Evolutionary conservation across 2,888 invertebrate species (phyloP).

Genomic region (Pristionchus exspectatus): DNA sequence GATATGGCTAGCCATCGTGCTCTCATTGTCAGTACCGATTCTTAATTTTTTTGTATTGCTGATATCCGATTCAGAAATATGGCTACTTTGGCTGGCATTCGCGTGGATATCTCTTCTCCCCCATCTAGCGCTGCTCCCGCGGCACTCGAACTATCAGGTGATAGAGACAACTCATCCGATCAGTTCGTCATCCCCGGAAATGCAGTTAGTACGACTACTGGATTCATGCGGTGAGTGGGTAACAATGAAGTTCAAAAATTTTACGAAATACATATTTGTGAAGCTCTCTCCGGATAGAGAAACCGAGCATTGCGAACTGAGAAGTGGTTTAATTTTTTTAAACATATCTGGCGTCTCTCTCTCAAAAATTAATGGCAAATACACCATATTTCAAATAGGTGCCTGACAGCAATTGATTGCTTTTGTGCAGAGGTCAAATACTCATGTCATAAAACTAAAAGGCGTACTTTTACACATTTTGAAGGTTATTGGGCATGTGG

Average conservation of each 20-base stretch:
- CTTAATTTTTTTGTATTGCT: neutral
- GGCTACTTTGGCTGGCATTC: slow-evolving; percentile 9
- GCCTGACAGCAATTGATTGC: no score
- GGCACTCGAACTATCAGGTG: slow-evolving; percentile 39
- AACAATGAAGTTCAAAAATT: no score
- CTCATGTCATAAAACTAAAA: no score
- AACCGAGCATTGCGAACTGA: no score
- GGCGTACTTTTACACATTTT: no score
- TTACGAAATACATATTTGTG: no score
- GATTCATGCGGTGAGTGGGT: slow-evolving; percentile 52
- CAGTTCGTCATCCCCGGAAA: slow-evolving; percentile 54
- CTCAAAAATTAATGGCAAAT: no score
- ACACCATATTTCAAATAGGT: no score
- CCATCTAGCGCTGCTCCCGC: neutral
- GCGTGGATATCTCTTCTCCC: slow-evolving; percentile 9
- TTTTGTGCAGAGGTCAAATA: no score
- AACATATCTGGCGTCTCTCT: no score
- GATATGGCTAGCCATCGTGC: neutral
- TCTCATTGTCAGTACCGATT: neutral
- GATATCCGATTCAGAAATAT: neutral
- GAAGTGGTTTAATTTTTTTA: neutral
- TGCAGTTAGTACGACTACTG: slow-evolving; percentile 27
- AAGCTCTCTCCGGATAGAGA: no score
- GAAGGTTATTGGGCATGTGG: no score
- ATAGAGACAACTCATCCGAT: slow-evolving; percentile 29